Evolutionary conservation across 2,888 invertebrate species (phyloP).

Genomic region (Limenitis camilla): DNA sequence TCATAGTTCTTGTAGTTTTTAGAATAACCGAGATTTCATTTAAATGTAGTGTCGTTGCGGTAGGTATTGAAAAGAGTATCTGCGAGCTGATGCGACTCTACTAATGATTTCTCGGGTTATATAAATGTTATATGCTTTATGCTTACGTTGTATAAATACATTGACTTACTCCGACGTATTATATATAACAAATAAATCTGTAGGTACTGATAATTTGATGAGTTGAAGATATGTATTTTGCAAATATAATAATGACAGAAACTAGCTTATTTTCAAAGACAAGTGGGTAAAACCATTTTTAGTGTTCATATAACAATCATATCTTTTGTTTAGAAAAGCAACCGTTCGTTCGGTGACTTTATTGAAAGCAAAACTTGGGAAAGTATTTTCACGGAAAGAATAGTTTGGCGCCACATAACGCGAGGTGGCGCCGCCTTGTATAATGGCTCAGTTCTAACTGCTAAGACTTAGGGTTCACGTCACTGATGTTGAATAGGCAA

Average conservation of each 20-base stretch:
- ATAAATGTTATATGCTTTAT: conserved; percentile 6
- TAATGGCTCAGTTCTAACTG: conserved; percentile 38
- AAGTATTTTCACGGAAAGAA: conserved; percentile 31
- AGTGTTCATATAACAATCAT: too few relatives aligned
- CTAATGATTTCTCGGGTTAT: conserved; percentile 12
- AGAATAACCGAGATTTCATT: conserved; percentile 15
- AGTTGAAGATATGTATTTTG: too few relatives aligned
- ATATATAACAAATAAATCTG: too few relatives aligned
- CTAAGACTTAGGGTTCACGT: conserved; percentile 26
- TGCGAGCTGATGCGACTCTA: conserved; percentile 10
- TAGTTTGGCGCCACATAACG: conserved; percentile 28
- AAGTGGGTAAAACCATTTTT: background rate
- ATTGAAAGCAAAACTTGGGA: conserved; percentile 16
- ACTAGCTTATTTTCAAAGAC: background rate
- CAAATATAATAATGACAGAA: background rate
- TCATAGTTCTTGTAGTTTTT: conserved; percentile 13
- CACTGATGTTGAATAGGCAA: conserved; percentile 3
- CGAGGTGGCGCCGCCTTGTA: conserved; percentile 38
- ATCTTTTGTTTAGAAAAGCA: too few relatives aligned
- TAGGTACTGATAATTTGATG: too few relatives aligned
- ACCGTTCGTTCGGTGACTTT: too few relatives aligned
- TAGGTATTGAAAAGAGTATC: conserved; percentile 14
- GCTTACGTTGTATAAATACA: background rate
- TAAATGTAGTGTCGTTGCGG: conserved; percentile 8
- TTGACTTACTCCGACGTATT: background rate